Evolutionary conservation across 2,797 vertebrate genomes (phyloP), one percentile per base, ranked within the genome.

Genomic region (Lacerta viridis): DNA sequence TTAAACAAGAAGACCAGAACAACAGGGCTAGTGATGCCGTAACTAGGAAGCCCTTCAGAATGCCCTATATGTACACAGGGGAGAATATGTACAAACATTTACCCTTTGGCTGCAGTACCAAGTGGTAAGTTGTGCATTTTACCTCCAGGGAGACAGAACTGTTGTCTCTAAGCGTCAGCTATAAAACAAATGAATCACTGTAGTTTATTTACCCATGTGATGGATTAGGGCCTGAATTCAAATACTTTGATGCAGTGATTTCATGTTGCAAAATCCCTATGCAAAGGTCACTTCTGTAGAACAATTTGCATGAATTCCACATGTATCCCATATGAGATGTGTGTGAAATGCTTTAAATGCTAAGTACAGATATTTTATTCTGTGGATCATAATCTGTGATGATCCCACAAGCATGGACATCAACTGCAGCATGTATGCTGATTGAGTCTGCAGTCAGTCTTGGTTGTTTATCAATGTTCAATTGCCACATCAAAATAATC

Each of bases 11-110:
- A 7, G 25, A 75, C 61, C 33, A 39, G 69, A 74, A 84, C 46
- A 72, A 59, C 33, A 50, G 50, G 69, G 13, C 27, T 84, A 36
- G 13, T 23, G 72, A 41, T 59, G 15, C 18, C 2, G 1, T 29
- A 69, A 64, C 41, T 46, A 72, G n/a, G 39, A 66, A 80, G 78
- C 10, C 64, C 25, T 64, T 46, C n/a, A 41, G 43, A 80, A 88
- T 84, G 39, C 4, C 6, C 74, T 41, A 0, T 25, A 39, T 55
- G 59, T 36, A 7, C 55, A 83, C 39, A 80, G 25, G 39, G 7
- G 41, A 85, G 36, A 2, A 3, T 50, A n/a, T 29, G 41, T 87
- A 71, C 74, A 84, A 88, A 84, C n/a, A n/a, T 46, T 74, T 55
- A 23, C 33, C 27, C 36, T 83, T 88, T 78, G 80, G 29, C 46